A percentile compares a stretch with the other conserved stretches of the same genome.
phyloP scores from a whole-genome alignment of 1,140 invertebrate species.

The Zaprionus africanus region DNA sequence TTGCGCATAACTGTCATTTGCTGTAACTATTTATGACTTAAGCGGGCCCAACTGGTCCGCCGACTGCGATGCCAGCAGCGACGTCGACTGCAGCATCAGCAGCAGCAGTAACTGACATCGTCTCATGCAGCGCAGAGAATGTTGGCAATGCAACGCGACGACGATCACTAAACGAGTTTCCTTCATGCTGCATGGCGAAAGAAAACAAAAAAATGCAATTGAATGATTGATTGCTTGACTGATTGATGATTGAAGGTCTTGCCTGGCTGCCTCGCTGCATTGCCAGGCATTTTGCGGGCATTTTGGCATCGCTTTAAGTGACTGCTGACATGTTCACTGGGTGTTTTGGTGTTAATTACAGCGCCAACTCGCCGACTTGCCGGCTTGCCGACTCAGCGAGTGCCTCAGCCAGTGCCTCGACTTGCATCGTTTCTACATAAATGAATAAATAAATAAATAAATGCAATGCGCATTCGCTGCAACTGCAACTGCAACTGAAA shows the following conservation, averaged over 20 bases:
- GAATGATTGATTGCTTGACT: slow-evolving; percentile 72
- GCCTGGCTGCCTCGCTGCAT: slow-evolving; percentile 13
- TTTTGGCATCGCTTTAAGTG: slow-evolving; percentile 60
- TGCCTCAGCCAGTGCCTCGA: slow-evolving; percentile 7
- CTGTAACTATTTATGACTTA: slow-evolving; percentile 70
- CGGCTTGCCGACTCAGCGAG: slow-evolving; percentile 16
- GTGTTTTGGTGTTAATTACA: slow-evolving; percentile 75
- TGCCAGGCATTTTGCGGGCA: slow-evolving; percentile 13
- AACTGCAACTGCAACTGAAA: slow-evolving; percentile 12
- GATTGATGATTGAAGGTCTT: slow-evolving; percentile 74
- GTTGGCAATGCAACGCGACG: not conserved
- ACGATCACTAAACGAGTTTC: slow-evolving; percentile 35
- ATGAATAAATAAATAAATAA: slow-evolving; percentile 48
- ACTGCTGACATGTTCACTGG: slow-evolving; percentile 71
- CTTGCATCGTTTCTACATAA: slow-evolving; percentile 43
- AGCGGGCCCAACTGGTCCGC: slow-evolving; percentile 30
- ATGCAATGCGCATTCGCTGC: slow-evolving; percentile 5
- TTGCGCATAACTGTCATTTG: slow-evolving; percentile 64
- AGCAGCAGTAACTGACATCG: not conserved
- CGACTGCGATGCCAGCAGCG: not conserved
- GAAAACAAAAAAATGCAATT: slow-evolving; percentile 46
- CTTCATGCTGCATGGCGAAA: slow-evolving; percentile 15
- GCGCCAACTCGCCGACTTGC: slow-evolving; percentile 24
- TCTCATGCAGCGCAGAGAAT: slow-evolving; percentile 3
- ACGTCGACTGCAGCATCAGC: not conserved